phyloP scores from a whole-genome alignment of 2,797 vertebrate species.

The Alauda arvensis region DNA sequence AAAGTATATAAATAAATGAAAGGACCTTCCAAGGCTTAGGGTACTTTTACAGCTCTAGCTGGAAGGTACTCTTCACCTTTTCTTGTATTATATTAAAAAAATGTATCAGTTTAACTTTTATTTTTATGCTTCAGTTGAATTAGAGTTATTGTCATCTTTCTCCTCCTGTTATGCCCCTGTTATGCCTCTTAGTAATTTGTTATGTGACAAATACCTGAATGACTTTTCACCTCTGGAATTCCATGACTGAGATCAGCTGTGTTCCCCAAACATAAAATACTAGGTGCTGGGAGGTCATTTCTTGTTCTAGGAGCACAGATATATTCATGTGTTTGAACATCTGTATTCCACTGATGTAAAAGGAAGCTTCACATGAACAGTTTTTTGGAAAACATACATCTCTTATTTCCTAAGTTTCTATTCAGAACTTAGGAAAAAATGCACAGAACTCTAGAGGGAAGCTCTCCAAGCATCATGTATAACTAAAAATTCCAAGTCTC shows the following conservation, averaged over 20 bases:
- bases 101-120: slow-evolving; percentile 6
- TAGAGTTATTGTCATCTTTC: slow-evolving; percentile 30
- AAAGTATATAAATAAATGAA: not conserved
- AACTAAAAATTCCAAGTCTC: not conserved
- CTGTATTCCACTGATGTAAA: not conserved
- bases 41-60: not conserved
- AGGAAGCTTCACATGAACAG: not conserved
- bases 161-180: slow-evolving; percentile 1
- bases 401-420: too few relatives aligned
- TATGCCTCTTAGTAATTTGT: slow-evolving; percentile 34
- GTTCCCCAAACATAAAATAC: not conserved
- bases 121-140: slow-evolving; percentile 52
- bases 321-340: not conserved
- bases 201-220: slow-evolving; percentile 26
- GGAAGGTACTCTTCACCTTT: slow-evolving; percentile 22
- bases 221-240: slow-evolving; percentile 32
- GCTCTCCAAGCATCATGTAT: not conserved
- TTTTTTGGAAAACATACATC: not conserved
- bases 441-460: not conserved
- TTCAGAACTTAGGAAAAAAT: not conserved
- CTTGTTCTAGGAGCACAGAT: not conserved
- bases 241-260: not conserved
- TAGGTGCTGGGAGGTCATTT: slow-evolving; percentile 4
- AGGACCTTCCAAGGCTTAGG: not conserved
- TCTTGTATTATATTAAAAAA: slow-evolving; percentile 33